Conservation (phyloP, 2,113 vertebrate genomes). For the Syrmaticus mikado region DNA sequence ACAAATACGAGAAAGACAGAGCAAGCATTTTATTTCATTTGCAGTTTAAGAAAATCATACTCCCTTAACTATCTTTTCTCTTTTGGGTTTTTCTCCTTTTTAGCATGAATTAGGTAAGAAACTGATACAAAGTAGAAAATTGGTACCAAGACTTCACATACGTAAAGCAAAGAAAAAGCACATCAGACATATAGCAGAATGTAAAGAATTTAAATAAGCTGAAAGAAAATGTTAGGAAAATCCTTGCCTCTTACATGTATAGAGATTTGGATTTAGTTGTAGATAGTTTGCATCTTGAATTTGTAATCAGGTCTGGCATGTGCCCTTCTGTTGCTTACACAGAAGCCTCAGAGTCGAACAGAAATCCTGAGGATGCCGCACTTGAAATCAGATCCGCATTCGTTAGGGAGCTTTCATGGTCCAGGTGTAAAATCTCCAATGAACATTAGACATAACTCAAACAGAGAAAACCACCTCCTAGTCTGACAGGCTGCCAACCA, state of each 20-base stretch:
- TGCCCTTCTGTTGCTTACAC: not conserved
- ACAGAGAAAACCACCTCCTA: conserved; percentile 23
- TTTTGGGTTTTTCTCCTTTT: not conserved
- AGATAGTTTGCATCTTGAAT: not conserved
- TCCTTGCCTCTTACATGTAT: not conserved
- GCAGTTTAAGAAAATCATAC: not conserved
- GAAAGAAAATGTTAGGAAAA: conserved; percentile 33
- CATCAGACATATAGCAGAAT: not conserved
- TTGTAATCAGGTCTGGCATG: not conserved
- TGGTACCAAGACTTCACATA: not conserved
- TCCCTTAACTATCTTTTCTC: not conserved
- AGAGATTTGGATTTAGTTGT: not conserved
- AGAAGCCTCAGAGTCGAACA: conserved; percentile 10
- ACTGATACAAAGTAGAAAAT: not conserved
- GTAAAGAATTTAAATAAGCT: not conserved
- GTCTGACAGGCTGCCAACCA: conserved; percentile 43
- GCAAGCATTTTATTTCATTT: not conserved
- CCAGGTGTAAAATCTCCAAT: conserved; percentile 67
- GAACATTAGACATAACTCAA: conserved; percentile 40
- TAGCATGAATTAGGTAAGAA: not conserved
- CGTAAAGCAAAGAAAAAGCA: not conserved
- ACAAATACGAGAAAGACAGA: not conserved
- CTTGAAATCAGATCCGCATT: not conserved
- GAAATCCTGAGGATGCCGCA: conserved; percentile 25
- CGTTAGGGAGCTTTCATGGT: conserved; percentile 51